Evolutionary conservation across 2,113 vertebrate species (phyloP).

Genomic region (Coreoperca whiteheadi): DNA sequence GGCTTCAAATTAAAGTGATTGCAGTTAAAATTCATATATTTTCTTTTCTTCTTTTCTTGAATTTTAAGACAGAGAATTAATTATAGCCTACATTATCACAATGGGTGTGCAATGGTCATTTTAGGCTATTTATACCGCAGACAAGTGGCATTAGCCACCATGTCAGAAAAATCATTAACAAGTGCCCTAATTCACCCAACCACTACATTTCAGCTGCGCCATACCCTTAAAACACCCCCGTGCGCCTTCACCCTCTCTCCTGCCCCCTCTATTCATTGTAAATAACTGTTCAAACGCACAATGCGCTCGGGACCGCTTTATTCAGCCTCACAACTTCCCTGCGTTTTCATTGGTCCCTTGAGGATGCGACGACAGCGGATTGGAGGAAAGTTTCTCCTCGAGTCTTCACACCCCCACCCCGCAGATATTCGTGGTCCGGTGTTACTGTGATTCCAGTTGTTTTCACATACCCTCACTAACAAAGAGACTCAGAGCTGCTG

Average conservation of each 20-base stretch:
- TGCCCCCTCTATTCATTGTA: constrained; percentile 57
- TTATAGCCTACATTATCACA: not conserved
- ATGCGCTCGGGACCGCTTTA: constrained; percentile 75
- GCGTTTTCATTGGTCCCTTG: constrained; percentile 76
- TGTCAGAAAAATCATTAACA: constrained; percentile 62
- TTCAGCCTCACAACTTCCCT: constrained; percentile 74
- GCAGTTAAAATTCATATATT: not conserved
- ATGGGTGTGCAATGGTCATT: constrained; percentile 33
- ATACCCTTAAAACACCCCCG: constrained; percentile 25
- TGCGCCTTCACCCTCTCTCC: constrained; percentile 4
- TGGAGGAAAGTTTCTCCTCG: constrained; percentile 82
- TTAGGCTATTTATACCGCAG: constrained; percentile 3
- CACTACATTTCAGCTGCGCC: constrained; percentile 35
- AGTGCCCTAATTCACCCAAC: constrained; percentile 37
- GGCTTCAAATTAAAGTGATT: not conserved
- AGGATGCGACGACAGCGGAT: constrained; percentile 79
- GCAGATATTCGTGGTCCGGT: constrained; percentile 67
- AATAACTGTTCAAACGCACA: constrained; percentile 79
- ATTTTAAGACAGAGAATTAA: constrained; percentile 11
- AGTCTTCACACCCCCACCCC: constrained; percentile 60
- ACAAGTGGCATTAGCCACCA: constrained; percentile 39
- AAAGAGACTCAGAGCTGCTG: constrained; percentile 59
- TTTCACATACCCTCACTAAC: constrained; percentile 72
- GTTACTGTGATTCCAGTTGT: constrained; percentile 79
- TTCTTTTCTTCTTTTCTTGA: not conserved